Base-by-base conservation (phyloP, 1,140 invertebrate genomes). In the Drosophila tsacasi region DNA sequence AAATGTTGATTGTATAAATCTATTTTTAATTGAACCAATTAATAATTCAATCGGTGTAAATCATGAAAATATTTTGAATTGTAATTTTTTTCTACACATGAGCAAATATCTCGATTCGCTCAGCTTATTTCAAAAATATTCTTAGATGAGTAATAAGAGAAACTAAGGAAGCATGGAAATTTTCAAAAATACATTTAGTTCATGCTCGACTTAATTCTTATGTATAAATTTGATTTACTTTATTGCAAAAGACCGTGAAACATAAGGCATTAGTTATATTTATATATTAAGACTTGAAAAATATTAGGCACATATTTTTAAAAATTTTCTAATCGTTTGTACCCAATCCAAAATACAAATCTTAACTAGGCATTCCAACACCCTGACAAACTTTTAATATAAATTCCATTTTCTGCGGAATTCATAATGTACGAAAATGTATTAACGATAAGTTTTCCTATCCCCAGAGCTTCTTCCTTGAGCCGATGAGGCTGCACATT, bases 401-500 rank as follows among this genome's bases (percentile, higher is more conserved):
- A 30, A 27, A n/a, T 30, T 52, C 10, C 10, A 7, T 30, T 30
- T 50, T n/a, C 17, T n/a, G 3, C 0, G 5, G 10, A 27, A 19
- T 30, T 50, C 17, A 30, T 30, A 50, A 30, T 30, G 17, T 5
- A 30, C 17, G n/a, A 7, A 32, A 32, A 32, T 7, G 27, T 19
- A 32, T 52, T 32, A 19, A 52, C n/a, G 49, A 19, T n/a, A 52
- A 52, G 27, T 32, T 30, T 52, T 52, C 19, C 12, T 8, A 52
- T 55, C 5, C 52, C 5, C 0, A 23, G 19, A 35, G 52, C 19
- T 37, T 37, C 32, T 12, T 10, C 15, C 52, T 55, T 25, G 35
- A 12, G 54, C 35, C 54, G 35, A 57, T 57, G 54, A 39, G 54
- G 21, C 21, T 12, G 35, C 54, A 57, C 35, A 57, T 39, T 57